phyloP scores from a whole-genome alignment of 2,113 vertebrate genomes.

The Phycodurus eques region DNA sequence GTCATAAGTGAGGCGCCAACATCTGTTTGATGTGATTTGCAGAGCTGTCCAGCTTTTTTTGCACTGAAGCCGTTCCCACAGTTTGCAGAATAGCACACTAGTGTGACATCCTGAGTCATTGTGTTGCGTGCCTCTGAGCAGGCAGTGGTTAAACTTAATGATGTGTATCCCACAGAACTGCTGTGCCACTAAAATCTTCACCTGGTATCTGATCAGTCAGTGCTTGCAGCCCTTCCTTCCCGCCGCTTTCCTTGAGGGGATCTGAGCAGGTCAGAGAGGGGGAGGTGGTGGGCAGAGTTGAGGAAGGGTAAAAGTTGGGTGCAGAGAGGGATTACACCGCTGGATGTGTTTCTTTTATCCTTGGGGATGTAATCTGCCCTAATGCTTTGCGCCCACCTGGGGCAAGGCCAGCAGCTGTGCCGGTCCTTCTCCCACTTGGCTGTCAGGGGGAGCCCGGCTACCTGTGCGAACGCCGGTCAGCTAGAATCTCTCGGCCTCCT shows the following conservation, averaged over 20 bases:
- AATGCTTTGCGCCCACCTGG: slow-evolving; percentile 64
- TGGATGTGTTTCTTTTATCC: slow-evolving; percentile 69
- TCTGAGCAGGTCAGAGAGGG: slow-evolving; percentile 20
- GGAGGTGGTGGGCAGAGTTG: slow-evolving; percentile 32
- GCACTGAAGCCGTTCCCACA: slow-evolving; percentile 52
- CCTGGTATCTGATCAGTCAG: slow-evolving; percentile 60
- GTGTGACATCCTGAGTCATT: slow-evolving; percentile 75
- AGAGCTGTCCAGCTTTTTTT: slow-evolving; percentile 46
- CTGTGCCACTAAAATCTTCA: slow-evolving; percentile 53
- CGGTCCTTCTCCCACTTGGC: slow-evolving; percentile 50
- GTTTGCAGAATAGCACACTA: slow-evolving; percentile 37
- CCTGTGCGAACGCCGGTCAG: slow-evolving; percentile 64
- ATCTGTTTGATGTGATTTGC: slow-evolving; percentile 68
- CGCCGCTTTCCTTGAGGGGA: slow-evolving; percentile 20
- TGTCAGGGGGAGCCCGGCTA: slow-evolving; percentile 42
- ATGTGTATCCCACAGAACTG: slow-evolving; percentile 57
- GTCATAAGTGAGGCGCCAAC: slow-evolving; percentile 49
- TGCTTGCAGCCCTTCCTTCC: slow-evolving; percentile 26
- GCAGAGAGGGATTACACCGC: slow-evolving; percentile 54
- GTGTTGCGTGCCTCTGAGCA: slow-evolving; percentile 62
- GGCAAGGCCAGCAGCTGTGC: slow-evolving; percentile 68
- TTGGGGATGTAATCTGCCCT: slow-evolving; percentile 67
- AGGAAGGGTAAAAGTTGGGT: slow-evolving; percentile 33
- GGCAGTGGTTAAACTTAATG: slow-evolving; percentile 73
- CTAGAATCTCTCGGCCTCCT: slow-evolving; percentile 38